These are phyloP conservation scores for Camponotus floridanus DNA, from an alignment of 1,140 invertebrate genomes.

Conservation along the genomic window DNA sequence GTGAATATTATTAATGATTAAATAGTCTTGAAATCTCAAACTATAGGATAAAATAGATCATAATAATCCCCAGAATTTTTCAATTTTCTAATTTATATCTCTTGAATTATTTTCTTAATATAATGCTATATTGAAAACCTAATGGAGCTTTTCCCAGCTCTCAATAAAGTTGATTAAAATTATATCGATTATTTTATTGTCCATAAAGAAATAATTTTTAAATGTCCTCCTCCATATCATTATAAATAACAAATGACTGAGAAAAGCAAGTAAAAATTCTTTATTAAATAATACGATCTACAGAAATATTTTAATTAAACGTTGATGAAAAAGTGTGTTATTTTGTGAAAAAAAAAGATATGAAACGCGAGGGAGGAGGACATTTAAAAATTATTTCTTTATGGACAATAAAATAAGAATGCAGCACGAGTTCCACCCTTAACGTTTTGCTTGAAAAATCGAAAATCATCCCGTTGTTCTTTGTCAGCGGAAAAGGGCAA, in stretches of 20 bases:
- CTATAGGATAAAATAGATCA: too few relatives aligned
- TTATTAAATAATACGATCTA: not conserved
- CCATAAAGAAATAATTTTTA: not conserved
- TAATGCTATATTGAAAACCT: not conserved
- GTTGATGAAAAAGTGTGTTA: not conserved
- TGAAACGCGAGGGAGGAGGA: not conserved
- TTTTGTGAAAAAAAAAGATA: not conserved
- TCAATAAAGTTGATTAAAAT: too few relatives aligned
- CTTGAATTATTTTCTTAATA: not conserved
- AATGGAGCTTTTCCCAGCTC: too few relatives aligned
- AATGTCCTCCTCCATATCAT: not conserved
- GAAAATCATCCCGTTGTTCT: not conserved
- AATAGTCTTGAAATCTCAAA: too few relatives aligned
- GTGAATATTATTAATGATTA: too few relatives aligned
- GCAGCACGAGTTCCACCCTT: not conserved
- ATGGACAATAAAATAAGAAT: not conserved
- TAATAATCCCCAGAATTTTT: not conserved
- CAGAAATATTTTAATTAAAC: not conserved
- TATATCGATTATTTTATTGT: not conserved
- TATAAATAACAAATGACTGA: too few relatives aligned
- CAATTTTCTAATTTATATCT: not conserved
- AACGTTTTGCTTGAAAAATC: not conserved
- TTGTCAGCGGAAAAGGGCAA: not conserved
- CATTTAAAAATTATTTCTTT: not conserved
- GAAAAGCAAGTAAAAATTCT: not conserved